Evolutionary conservation across 2,113 vertebrate species (phyloP).

Genomic region (Megaceryle torquata): DNA sequence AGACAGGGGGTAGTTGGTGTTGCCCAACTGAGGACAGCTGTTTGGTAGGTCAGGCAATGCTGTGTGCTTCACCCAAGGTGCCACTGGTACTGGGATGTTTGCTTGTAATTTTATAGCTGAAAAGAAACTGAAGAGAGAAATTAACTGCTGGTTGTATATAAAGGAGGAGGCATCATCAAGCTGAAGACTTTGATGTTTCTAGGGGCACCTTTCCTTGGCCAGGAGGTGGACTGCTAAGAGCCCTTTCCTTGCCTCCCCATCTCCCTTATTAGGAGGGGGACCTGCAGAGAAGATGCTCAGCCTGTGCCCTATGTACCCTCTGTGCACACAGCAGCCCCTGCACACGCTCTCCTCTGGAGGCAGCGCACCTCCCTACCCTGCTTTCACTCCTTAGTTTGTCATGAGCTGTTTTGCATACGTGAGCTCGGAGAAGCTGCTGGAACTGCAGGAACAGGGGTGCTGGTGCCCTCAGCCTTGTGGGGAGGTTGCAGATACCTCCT

Average conservation of each 20-base stretch:
- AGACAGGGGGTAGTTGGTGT: background rate
- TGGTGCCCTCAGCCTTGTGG: background rate
- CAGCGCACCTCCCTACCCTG: background rate
- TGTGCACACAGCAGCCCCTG: background rate
- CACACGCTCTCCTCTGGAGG: background rate
- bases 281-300: background rate
- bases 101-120: background rate
- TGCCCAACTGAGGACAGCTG: background rate
- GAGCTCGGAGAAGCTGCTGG: background rate
- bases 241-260: background rate
- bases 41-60: background rate
- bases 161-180: background rate
- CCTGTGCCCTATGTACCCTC: too few relatives aligned
- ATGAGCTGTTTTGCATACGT: fast-evolving
- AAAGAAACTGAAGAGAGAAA: background rate
- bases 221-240: background rate
- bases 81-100: background rate
- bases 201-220: background rate
- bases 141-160: background rate
- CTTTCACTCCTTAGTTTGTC: background rate
- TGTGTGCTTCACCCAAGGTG: fast-evolving
- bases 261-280: fast-evolving
- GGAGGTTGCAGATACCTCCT: background rate
- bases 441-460: background rate
- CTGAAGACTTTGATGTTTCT: background rate